These are phyloP conservation scores for Eudemis profundana DNA, from an alignment of 2,888 invertebrate genomes.

Conservation along the genomic window DNA sequence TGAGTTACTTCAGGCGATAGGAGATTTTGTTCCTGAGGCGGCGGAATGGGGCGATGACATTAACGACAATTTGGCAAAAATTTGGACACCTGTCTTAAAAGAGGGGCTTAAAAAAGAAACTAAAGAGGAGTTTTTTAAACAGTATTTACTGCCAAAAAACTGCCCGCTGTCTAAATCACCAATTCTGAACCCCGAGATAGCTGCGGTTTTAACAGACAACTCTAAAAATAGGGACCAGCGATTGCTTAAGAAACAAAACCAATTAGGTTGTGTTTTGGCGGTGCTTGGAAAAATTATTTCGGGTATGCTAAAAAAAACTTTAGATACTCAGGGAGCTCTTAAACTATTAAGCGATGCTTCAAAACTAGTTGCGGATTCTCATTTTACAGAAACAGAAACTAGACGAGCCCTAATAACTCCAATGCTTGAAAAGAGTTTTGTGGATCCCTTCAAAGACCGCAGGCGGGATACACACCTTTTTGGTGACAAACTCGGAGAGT, in stretches of 20 bases:
- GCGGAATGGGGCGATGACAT: conserved; percentile 37
- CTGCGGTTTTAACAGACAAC: conserved; percentile 11
- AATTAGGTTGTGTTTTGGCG: neutral
- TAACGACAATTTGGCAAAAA: conserved; percentile 11
- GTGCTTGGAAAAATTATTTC: neutral
- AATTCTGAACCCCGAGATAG: conserved; percentile 35
- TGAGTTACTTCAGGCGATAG: no score
- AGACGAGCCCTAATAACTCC: conserved; percentile 22
- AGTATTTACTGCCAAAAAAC: conserved; percentile 20
- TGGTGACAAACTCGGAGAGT: conserved; percentile 29
- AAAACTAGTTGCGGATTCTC: conserved; percentile 31
- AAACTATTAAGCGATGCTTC: no score
- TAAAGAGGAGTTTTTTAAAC: conserved; percentile 19
- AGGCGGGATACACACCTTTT: conserved; percentile 30
- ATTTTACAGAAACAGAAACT: conserved; percentile 30
- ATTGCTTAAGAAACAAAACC: neutral
- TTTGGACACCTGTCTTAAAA: conserved; percentile 12
- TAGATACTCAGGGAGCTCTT: neutral
- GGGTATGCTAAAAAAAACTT: conserved; percentile 6
- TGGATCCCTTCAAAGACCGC: conserved; percentile 27
- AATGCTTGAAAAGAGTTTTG: conserved; percentile 25
- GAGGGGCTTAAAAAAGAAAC: conserved; percentile 23
- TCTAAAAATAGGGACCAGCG: conserved; percentile 13
- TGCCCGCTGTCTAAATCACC: conserved; percentile 17
- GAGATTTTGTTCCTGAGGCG: no score